Evolutionary conservation across 2,113 vertebrate genomes (phyloP).

Genomic region (Plestiodon gilberti): DNA sequence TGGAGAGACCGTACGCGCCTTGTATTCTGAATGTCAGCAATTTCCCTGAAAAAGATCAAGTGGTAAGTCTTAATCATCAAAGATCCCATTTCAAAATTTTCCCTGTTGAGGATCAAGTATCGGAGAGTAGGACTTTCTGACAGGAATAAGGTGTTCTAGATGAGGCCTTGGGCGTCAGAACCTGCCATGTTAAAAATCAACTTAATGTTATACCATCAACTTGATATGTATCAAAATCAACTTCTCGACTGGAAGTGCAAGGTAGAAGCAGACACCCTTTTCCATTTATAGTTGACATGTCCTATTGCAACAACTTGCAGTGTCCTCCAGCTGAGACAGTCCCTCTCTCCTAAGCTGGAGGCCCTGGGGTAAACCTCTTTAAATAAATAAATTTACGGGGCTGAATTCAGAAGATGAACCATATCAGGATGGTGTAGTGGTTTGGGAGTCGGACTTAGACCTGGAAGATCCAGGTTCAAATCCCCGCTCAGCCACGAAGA

Average conservation of each 20-base stretch:
- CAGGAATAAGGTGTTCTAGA: constrained; percentile 10
- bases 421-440: no score
- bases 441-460: no score
- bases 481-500: no score
- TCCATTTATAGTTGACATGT: neutral
- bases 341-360: no score
- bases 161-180: constrained; percentile 48
- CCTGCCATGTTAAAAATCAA: constrained; percentile 26
- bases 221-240: no score
- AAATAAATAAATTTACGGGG: no score
- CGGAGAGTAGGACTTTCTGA: constrained; percentile 28
- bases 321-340: no score
- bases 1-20: constrained; percentile 45
- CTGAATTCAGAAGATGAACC: no score
- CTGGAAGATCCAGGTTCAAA: no score
- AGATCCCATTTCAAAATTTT: constrained; percentile 43
- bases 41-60: constrained; percentile 55
- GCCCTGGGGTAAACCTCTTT: no score
- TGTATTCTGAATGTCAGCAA: constrained; percentile 53
- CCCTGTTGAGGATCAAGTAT: constrained; percentile 34
- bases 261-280: neutral
- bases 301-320: neutral
- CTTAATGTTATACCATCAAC: neutral
- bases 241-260: neutral
- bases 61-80: constrained; percentile 49